A percentile compares a stretch with the other conserved stretches of the same genome.
Evolutionary conservation across 2,113 vertebrate genomes (phyloP).

Genomic region (Hippotragus niger): DNA sequence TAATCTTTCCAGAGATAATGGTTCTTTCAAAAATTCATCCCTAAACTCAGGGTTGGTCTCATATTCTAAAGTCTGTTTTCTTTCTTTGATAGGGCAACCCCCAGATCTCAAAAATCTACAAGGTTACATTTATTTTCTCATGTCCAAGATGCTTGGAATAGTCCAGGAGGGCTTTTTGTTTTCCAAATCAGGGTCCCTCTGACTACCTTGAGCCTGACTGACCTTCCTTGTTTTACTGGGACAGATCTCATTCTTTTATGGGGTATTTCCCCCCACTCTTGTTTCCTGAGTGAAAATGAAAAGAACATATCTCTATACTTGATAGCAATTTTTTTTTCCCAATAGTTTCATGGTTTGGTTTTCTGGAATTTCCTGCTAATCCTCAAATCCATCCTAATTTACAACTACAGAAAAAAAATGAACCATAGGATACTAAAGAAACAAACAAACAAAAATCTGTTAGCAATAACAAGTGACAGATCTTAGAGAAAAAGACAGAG

Average conservation of each 20-base stretch:
- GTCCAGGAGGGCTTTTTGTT: neutral
- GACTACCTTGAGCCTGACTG: neutral
- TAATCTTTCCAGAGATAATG: neutral
- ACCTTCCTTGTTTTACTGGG: neutral
- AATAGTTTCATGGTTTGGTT: neutral
- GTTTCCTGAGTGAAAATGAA: neutral
- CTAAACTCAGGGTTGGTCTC: neutral
- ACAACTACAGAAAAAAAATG: neutral
- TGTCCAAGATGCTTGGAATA: neutral
- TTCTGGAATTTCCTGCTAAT: neutral
- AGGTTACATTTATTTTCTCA: neutral
- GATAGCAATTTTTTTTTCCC: neutral
- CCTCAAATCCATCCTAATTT: neutral
- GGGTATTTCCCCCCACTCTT: neutral
- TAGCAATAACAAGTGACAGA: neutral
- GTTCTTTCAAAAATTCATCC: neutral
- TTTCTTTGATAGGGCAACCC: neutral
- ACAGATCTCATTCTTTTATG: neutral
- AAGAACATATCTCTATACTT: neutral
- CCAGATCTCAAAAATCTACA: neutral
- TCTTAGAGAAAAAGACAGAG: neutral
- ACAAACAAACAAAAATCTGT: neutral
- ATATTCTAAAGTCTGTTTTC: neutral
- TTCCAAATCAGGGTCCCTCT: neutral
- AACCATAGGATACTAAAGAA: neutral